phyloP scores from a whole-genome alignment of 1,140 invertebrate species.

The Medauroidea extradentata region DNA sequence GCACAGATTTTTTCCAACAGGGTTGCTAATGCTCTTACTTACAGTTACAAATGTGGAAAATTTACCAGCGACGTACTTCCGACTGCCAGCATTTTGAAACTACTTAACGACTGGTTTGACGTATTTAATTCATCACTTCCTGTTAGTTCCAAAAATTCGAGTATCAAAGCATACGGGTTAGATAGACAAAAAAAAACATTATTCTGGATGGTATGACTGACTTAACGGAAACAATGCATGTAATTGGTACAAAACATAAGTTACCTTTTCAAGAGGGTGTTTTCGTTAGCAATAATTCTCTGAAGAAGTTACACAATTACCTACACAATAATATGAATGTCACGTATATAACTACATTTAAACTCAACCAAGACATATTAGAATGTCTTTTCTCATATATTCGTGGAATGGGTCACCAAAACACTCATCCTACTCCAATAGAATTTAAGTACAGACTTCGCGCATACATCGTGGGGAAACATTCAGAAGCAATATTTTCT shows the following conservation, averaged over 20 bases:
- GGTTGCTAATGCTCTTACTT: slow-evolving; percentile 13
- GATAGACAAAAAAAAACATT: slow-evolving; percentile 1
- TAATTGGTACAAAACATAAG: background rate
- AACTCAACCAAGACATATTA: too few species aligned
- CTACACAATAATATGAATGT: too few species aligned
- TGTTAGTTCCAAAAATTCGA: too few species aligned
- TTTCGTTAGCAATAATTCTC: too few species aligned
- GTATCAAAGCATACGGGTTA: slow-evolving; percentile 3
- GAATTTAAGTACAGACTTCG: too few species aligned
- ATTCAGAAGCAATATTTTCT: too few species aligned
- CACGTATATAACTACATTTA: too few species aligned
- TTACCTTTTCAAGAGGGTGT: slow-evolving; percentile 10
- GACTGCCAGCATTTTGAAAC: slow-evolving; percentile 4
- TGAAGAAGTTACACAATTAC: too few species aligned
- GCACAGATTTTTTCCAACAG: slow-evolving; percentile 15
- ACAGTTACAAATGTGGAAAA: background rate
- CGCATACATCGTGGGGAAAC: too few species aligned
- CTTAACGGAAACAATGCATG: background rate
- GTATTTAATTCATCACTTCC: slow-evolving; percentile 14
- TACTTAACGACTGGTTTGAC: slow-evolving; percentile 17
- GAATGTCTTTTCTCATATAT: too few species aligned
- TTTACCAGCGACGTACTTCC: background rate
- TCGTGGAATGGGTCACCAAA: too few species aligned
- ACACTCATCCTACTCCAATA: too few species aligned
- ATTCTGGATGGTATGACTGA: slow-evolving; percentile 7